phyloP scores from a whole-genome alignment of 2,888 invertebrate genomes.

The Diaperis boleti region DNA sequence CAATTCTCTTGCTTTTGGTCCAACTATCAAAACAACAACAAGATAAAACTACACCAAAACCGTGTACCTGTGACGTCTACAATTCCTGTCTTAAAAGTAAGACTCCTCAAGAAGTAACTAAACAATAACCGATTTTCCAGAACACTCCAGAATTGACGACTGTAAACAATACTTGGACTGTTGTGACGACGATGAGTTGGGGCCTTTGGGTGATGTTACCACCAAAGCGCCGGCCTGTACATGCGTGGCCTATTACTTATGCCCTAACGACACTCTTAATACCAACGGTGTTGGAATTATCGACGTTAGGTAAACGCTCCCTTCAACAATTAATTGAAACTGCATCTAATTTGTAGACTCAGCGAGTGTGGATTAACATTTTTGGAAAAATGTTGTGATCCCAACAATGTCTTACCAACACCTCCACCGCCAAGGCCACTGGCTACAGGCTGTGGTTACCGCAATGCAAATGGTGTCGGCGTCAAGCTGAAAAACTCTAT shows the following conservation, averaged over 20 bases:
- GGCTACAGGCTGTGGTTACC: constrained; percentile 5
- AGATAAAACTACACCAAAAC: background rate
- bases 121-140: background rate
- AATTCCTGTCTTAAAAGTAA: constrained; percentile 42
- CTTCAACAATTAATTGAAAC: background rate
- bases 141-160: background rate
- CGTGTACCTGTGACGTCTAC: background rate
- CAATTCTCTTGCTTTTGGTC: background rate
- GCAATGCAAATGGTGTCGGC: constrained; percentile 51
- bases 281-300: constrained; percentile 80
- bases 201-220: background rate
- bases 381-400: constrained; percentile 70
- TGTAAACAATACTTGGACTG: background rate
- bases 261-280: constrained; percentile 75
- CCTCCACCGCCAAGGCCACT: background rate
- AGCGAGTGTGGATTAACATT: constrained; percentile 46
- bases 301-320: constrained; percentile 76
- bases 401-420: constrained; percentile 50
- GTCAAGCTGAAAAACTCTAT: constrained; percentile 75
- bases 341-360: background rate
- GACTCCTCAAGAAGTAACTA: constrained; percentile 42
- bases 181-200: background rate
- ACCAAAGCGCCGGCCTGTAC: constrained; percentile 67
- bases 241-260: constrained; percentile 84
- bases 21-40: background rate